Conservation (phyloP, 2,888 invertebrate species). For the Temnothorax unifasciatus region DNA sequence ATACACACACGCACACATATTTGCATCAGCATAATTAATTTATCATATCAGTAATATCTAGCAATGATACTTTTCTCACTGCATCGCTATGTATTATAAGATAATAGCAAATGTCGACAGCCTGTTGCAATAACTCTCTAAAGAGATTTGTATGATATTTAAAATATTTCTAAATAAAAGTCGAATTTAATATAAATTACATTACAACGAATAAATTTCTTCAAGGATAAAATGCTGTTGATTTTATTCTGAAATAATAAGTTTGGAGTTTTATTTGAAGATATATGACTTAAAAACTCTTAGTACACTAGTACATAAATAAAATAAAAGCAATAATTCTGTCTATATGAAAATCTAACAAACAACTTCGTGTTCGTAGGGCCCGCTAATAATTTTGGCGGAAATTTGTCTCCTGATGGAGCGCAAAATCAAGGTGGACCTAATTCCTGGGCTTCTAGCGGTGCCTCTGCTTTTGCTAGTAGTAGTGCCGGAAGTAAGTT, state of each 20-base stretch:
- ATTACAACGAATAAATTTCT: background rate
- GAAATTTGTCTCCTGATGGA: conserved; percentile 59
- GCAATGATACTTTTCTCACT: background rate
- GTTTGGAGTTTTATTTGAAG: conserved; percentile 4
- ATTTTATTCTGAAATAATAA: conserved; percentile 1
- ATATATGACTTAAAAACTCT: background rate
- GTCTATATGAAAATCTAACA: conserved; percentile 20
- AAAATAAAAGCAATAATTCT: background rate
- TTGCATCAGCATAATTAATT: conserved; percentile 17
- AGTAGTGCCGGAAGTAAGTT: conserved; percentile 66
- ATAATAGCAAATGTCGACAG: background rate
- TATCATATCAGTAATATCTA: conserved; percentile 25
- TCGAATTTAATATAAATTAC: background rate
- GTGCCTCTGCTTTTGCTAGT: conserved; percentile 64
- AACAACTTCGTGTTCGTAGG: conserved; percentile 29
- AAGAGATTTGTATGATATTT: background rate
- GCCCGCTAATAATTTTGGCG: background rate
- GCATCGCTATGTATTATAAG: background rate
- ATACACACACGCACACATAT: background rate
- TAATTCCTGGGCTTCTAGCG: conserved; percentile 67
- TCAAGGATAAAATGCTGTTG: background rate
- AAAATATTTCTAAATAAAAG: background rate
- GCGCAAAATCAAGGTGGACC: conserved; percentile 47
- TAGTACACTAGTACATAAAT: background rate
- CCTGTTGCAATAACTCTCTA: background rate